Conservation (phyloP, 2,113 vertebrate genomes). For the Salvelinus fontinalis region DNA sequence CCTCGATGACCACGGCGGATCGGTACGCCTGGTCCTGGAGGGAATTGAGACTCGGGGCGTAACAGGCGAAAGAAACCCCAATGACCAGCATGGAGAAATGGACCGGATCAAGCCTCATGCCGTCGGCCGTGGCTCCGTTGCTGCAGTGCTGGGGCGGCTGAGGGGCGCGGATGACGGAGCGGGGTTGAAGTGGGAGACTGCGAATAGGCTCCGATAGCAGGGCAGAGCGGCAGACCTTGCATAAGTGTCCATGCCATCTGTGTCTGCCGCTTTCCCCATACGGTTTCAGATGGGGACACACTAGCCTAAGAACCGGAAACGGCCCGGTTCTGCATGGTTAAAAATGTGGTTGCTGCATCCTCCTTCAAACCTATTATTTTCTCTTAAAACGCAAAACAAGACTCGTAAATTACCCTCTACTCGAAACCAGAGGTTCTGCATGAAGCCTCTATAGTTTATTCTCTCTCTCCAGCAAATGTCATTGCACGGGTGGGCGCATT, state of each 20-base stretch:
- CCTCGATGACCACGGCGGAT: constrained; percentile 94
- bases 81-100: constrained; percentile 96
- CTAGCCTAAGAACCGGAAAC: constrained; percentile 85
- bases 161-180: constrained; percentile 70
- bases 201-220: constrained; percentile 80
- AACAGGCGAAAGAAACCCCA: constrained; percentile 95
- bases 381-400: constrained; percentile 74
- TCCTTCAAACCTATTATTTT: constrained; percentile 68
- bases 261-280: constrained; percentile 83
- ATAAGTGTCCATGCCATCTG: constrained; percentile 94
- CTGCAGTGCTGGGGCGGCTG: constrained; percentile 74
- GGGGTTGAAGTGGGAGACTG: constrained; percentile 75
- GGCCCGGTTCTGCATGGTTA: constrained; percentile 80
- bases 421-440: constrained; percentile 60
- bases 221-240: constrained; percentile 86
- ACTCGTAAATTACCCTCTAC: constrained; percentile 77
- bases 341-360: constrained; percentile 79
- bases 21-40: constrained; percentile 95
- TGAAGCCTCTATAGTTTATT: constrained; percentile 45
- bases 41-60: constrained; percentile 93
- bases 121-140: constrained; percentile 85
- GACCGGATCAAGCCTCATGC: constrained; percentile 95
- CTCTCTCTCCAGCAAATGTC: constrained; percentile 69
- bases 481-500: constrained; percentile 73
- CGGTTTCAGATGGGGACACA: constrained; percentile 81